Conservation (phyloP, 2,888 invertebrate genomes). For the Lacanobia oleracea region DNA sequence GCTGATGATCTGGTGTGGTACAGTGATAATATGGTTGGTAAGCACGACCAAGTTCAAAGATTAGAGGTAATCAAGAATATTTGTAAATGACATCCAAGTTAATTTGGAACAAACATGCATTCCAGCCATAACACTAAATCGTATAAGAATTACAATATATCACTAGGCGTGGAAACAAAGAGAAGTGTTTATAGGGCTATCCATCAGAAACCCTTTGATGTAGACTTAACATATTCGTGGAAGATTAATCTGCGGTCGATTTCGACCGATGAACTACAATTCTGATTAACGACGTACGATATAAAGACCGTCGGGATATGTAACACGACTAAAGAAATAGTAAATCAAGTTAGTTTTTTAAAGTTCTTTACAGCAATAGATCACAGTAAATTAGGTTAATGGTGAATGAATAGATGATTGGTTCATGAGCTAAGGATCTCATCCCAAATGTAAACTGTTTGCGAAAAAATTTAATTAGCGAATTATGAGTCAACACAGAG, state of each 20-base stretch:
- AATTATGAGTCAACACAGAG: not conserved
- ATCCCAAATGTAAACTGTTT: not conserved
- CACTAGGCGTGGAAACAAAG: conserved; percentile 50
- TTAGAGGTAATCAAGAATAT: no score
- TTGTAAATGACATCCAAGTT: not conserved
- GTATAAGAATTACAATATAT: conserved; percentile 22
- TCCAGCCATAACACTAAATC: conserved; percentile 27
- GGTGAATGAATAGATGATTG: not conserved
- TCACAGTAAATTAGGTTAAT: not conserved
- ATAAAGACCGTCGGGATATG: not conserved
- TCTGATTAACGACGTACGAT: conserved; percentile 15
- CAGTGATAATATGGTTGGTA: no score
- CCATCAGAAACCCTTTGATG: conserved; percentile 45
- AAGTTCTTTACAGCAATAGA: not conserved
- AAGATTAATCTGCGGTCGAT: conserved; percentile 22
- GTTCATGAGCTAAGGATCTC: not conserved
- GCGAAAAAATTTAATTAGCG: not conserved
- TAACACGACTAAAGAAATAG: not conserved
- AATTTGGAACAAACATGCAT: conserved; percentile 13
- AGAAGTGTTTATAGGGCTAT: conserved; percentile 35
- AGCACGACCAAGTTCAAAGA: no score
- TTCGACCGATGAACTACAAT: conserved; percentile 11
- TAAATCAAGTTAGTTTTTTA: conserved; percentile 6
- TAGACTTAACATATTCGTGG: conserved; percentile 29
- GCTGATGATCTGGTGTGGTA: no score